phyloP scores from a whole-genome alignment of 2,113 vertebrate genomes.

The Oenanthe oenanthe region DNA sequence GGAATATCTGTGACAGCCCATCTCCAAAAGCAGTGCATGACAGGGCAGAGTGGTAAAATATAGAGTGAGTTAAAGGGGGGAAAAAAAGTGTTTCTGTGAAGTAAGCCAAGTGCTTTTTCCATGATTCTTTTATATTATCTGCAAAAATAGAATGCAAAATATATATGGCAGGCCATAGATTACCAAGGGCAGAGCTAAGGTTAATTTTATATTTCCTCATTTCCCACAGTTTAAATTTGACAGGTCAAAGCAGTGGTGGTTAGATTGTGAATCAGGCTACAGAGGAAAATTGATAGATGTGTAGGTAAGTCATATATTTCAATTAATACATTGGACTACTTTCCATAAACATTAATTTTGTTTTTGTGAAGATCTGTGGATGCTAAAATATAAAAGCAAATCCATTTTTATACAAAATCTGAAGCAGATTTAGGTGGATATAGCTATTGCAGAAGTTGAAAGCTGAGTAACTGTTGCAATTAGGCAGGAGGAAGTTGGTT shows the following conservation, averaged over 20 bases:
- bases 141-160: not conserved
- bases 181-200: not conserved
- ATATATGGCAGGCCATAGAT: not conserved
- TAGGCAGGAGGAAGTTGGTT: not conserved
- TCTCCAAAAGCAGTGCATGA: slow-evolving; percentile 22
- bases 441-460: not conserved
- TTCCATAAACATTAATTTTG: not conserved
- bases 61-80: not conserved
- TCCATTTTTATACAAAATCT: not conserved
- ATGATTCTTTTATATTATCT: not conserved
- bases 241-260: not conserved
- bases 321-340: not conserved
- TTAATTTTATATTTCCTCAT: not conserved
- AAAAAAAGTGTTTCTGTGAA: not conserved
- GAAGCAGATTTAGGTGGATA: not conserved
- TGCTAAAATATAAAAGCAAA: not conserved
- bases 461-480: not conserved
- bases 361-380: not conserved
- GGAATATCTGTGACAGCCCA: slow-evolving; percentile 47
- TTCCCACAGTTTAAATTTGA: not conserved
- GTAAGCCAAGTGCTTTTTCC: not conserved
- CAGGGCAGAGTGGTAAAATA: not conserved
- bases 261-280: not conserved
- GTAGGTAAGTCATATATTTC: not conserved
- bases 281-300: not conserved